A percentile compares a stretch with the other conserved stretches of the same genome.
These are phyloP conservation scores for Hydrocynus forskahlii DNA, from an alignment of 2,797 vertebrate genomes.

Conservation along the genomic window DNA sequence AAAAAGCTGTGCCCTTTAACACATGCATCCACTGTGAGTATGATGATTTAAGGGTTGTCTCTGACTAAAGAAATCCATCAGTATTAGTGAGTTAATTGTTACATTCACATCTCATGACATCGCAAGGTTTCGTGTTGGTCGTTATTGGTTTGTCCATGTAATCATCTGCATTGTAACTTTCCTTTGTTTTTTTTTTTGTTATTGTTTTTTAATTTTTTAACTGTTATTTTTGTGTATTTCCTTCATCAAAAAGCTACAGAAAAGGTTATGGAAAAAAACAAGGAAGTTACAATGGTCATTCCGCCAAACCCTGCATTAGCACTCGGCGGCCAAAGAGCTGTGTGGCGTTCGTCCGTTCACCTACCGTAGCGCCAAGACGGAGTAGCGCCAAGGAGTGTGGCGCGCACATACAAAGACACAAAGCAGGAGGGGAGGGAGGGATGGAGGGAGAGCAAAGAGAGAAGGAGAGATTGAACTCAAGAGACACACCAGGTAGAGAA, in stretches of 20 bases:
- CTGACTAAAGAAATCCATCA: conserved; percentile 61
- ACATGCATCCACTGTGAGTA: conserved; percentile 78
- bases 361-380: conserved; percentile 82
- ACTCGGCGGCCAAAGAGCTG: conserved; percentile 68
- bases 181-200: conserved; percentile 58
- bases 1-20: conserved; percentile 79
- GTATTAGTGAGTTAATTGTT: conserved; percentile 70
- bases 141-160: conserved; percentile 70
- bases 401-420: conserved; percentile 78
- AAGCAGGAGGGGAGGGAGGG: conserved; percentile 69
- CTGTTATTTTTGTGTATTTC: conserved; percentile 58
- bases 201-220: conserved; percentile 47
- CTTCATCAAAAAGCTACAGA: conserved; percentile 13
- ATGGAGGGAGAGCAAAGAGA: conserved; percentile 67
- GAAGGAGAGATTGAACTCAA: conserved; percentile 82
- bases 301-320: conserved; percentile 72
- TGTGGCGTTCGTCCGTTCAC: conserved; percentile 74
- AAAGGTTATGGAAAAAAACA: conserved; percentile 55
- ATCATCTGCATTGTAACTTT: conserved; percentile 78
- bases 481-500: conserved; percentile 73
- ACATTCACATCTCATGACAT: conserved; percentile 68
- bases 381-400: conserved; percentile 74
- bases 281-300: conserved; percentile 80
- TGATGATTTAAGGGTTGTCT: conserved; percentile 64
- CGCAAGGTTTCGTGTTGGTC: conserved; percentile 29